phyloP scores from a whole-genome alignment of 1,140 invertebrate genomes.

The Drosophila arawakana region DNA sequence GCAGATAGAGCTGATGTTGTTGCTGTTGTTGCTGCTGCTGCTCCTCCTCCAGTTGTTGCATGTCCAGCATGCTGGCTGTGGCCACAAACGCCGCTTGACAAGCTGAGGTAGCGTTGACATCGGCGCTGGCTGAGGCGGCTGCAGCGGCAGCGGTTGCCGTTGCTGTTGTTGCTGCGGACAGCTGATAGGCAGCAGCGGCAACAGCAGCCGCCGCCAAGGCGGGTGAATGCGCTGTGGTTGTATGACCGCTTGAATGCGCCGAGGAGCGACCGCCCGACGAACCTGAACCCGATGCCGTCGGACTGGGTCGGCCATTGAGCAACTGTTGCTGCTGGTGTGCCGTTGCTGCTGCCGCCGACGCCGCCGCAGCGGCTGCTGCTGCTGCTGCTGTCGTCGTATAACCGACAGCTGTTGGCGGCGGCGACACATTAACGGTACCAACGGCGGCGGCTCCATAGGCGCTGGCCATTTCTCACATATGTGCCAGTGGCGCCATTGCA shows the following conservation, averaged over 20 bases:
- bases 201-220: conserved; percentile 67
- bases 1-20: conserved; percentile 42
- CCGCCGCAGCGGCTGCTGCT: conserved; percentile 35
- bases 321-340: conserved; percentile 61
- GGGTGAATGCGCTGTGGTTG: conserved; percentile 75
- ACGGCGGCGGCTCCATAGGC: conserved; percentile 74
- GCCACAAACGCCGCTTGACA: conserved; percentile 56
- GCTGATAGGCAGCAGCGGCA: conserved; percentile 65
- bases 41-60: conserved; percentile 64
- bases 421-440: conserved; percentile 46
- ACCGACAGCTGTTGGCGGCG: conserved; percentile 46
- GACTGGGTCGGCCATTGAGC: conserved; percentile 70
- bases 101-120: conserved; percentile 44
- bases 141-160: conserved; percentile 24
- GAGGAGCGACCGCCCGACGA: conserved; percentile 79
- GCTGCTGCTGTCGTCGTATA: conserved; percentile 56
- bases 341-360: conserved; percentile 43
- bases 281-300: conserved; percentile 75
- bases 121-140: conserved; percentile 40
- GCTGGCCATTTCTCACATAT: conserved; percentile 89
- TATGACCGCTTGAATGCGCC: conserved; percentile 75
- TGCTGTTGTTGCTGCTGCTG: conserved; percentile 63
- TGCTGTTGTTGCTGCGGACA: conserved; percentile 33
- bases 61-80: conserved; percentile 78
- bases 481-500: conserved; percentile 88